phyloP scores from a whole-genome alignment of 2,113 vertebrate species.

The Polypterus senegalus region DNA sequence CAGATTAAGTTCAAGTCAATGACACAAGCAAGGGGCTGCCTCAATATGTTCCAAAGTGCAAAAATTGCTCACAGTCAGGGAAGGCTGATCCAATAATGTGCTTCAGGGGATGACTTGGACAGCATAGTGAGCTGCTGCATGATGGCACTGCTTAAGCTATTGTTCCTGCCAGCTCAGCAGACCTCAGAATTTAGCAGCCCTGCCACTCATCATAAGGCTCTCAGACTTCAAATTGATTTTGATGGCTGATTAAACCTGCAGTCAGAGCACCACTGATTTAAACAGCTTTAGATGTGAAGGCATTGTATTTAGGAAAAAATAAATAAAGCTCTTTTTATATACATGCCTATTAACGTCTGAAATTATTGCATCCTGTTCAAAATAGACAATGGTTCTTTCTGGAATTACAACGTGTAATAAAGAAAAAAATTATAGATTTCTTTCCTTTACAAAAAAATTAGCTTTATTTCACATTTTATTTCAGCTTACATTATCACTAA shows the following conservation, averaged over 20 bases:
- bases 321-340: too few relatives aligned
- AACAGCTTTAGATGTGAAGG: background rate
- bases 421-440: too few relatives aligned
- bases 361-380: too few relatives aligned
- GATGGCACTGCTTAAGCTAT: conserved; percentile 14
- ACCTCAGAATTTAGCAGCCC: conserved; percentile 12
- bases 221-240: background rate
- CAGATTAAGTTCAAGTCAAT: conserved; percentile 67
- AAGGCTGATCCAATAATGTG: conserved; percentile 43
- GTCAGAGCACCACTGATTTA: background rate
- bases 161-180: conserved; percentile 26
- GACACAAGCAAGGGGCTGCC: conserved; percentile 30
- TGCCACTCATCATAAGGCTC: conserved; percentile 14
- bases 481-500: too few relatives aligned
- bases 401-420: too few relatives aligned
- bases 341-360: too few relatives aligned
- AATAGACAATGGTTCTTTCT: too few relatives aligned
- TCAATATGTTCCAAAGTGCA: conserved; percentile 56
- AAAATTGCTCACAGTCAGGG: conserved; percentile 49
- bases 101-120: conserved; percentile 14
- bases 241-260: conserved; percentile 3
- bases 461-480: too few relatives aligned
- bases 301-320: background rate
- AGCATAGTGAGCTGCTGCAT: conserved; percentile 14
- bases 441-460: too few relatives aligned